Conservation (phyloP, 2,888 invertebrate species). For the Cremastinae sp. region DNA sequence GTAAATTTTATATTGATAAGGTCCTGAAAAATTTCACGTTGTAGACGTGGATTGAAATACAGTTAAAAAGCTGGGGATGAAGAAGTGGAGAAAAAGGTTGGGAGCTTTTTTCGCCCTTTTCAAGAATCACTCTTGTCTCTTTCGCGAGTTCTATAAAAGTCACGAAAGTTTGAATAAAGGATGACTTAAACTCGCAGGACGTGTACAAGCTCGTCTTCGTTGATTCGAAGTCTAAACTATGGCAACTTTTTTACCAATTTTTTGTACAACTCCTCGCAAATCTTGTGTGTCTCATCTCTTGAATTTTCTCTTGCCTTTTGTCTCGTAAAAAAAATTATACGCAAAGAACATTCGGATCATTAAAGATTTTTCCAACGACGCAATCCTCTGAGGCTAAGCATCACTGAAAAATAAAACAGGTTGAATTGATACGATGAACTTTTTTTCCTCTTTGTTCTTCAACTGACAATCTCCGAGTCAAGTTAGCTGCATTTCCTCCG, state of each 20-base stretch:
- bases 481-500: conserved; percentile 13
- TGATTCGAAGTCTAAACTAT: too few relatives aligned
- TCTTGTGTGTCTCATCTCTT: too few relatives aligned
- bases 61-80: conserved; percentile 10
- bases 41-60: conserved; percentile 36
- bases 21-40: conserved; percentile 27
- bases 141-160: conserved; percentile 70
- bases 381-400: too few relatives aligned
- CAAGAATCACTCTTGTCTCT: conserved; percentile 62
- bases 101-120: conserved; percentile 39
- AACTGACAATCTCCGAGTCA: conserved; percentile 2
- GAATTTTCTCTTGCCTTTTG: too few relatives aligned
- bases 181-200: conserved; percentile 65
- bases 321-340: too few relatives aligned
- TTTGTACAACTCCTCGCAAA: conserved; percentile 54
- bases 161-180: conserved; percentile 73
- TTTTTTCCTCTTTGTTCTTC: neutral
- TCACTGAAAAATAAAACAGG: too few relatives aligned
- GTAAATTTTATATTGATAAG: conserved; percentile 8
- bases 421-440: conserved; percentile 1
- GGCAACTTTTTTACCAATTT: conserved; percentile 73
- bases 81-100: conserved; percentile 46
- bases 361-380: too few relatives aligned
- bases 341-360: too few relatives aligned
- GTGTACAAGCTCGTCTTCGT: conserved; percentile 37